Base-by-base conservation (phyloP, 2,113 vertebrate species). In the Ictalurus furcatus region DNA sequence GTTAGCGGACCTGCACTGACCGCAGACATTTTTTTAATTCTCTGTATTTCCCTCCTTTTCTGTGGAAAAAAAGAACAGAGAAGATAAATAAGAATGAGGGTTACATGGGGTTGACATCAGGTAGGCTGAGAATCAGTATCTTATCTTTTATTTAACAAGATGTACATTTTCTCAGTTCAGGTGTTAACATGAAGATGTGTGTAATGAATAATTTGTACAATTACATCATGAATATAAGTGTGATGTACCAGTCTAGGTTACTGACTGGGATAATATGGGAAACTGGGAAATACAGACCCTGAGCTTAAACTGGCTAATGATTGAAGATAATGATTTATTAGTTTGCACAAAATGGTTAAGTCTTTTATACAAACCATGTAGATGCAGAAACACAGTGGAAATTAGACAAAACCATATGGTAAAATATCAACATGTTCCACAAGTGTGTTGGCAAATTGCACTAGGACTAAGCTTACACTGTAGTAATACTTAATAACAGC, bases 1-100 rank as follows among this genome's bases (percentile, higher is more conserved):
- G 94, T 97, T 89, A 97, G 56, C 0, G 95, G 94, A 88, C 88
- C 93, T 52, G n/a, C 82, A 71, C 52, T 37, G 65, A 69, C 58
- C 21, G 69, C 88, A 63, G 83, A 71, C 89, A 56, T 67, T 14
- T 13, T 30, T 88, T 85, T 56, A 48, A 65, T 58, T 52, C 48
- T 79, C 28, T 69, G 52, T 76, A 40, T 65, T 84, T 71, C 13
- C 30, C 78, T 61, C 52, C 74, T 84, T 84, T 79, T 78, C 25
- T 44, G 67, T 23, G 23, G 73, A 59, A 61, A 76, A n/a, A 54
- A 71, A 52, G 13, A 69, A 30, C 19, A 56, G 28, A 37, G 7
- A n/a, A 40, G 21, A 52, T 14, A 40, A 67, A 73, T 8, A 40
- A 54, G 5, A 30, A 34, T 37, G 9, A 44, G 13, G 21, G 74